Evolutionary conservation across 1,140 invertebrate species (phyloP), one percentile per base, ranked within the genome.

Genomic region (Maniola jurtina): DNA sequence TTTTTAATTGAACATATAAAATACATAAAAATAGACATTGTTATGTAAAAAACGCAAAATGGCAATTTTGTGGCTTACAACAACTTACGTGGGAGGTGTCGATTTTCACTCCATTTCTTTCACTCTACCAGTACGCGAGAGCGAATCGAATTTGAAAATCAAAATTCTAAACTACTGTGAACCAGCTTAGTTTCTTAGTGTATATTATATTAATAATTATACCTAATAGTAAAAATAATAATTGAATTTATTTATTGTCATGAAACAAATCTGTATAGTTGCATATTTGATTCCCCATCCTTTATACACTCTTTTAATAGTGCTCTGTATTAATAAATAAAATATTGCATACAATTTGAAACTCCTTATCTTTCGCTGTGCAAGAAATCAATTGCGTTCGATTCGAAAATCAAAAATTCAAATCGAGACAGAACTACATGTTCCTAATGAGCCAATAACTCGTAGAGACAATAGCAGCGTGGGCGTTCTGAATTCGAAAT

Each of bases 381-480:
- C 50, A 42, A 48, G 25, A 66, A 25, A 67, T 66, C 66, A 61
- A 71, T 68, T 62, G 63, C 70, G 66, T 69, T 75, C 67, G 67
- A 75, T 72, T 72, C 70, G 59, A 65, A 72, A 70, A 70, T 70
- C 64, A 77, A 77, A 74, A 68, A 73, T 73, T 73, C 72, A 79
- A 86, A 89, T 89, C 80, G 81, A 72, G 77, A 81, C 79, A 80
- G 73, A 79, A 83, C 75, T 78, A 60, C 61, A 73, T 66, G 67
- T 68, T 57, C 76, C 78, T 90, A 89, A 90, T 90, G 86, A 90
- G 81, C 84, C 86, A 86, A 90, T 90, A 89, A 90, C 81, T 88
- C 79, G 75, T 72, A 45, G 79, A 88, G 81, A 89, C 86, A 90
- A 89, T 89, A 77, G 81, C 77, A 64, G 74, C 76, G 88, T 84